Percentiles rank a stretch among this genome's conserved stretches.
phyloP scores from a whole-genome alignment of 1,140 invertebrate species.

The Wasmannia auropunctata region DNA sequence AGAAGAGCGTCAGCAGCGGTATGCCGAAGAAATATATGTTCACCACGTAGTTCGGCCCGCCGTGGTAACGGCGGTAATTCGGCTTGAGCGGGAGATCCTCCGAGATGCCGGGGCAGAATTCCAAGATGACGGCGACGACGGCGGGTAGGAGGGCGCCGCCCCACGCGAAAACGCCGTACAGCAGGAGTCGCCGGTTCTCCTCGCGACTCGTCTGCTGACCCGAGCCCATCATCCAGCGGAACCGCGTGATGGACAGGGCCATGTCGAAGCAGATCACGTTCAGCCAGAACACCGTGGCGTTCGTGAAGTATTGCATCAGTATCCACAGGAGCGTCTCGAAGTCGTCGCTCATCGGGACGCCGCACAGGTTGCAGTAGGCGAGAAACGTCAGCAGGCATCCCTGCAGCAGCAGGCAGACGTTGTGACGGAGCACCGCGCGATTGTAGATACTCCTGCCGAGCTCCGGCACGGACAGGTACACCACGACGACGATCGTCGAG shows the following conservation, averaged over 20 bases:
- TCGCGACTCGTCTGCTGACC: constrained; percentile 41
- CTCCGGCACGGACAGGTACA: constrained; percentile 75
- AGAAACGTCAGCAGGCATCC: constrained; percentile 69
- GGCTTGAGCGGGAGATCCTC: constrained; percentile 73
- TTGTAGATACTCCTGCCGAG: constrained; percentile 76
- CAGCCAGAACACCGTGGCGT: constrained; percentile 78
- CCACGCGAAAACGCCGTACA: constrained; percentile 73
- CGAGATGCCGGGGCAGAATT: constrained; percentile 73
- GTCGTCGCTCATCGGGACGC: constrained; percentile 63
- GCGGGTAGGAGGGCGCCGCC: constrained; percentile 70
- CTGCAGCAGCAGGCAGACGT: constrained; percentile 74
- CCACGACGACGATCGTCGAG: constrained; percentile 73
- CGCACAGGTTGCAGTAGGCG: constrained; percentile 68
- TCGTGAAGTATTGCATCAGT: constrained; percentile 77
- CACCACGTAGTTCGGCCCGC: constrained; percentile 68
- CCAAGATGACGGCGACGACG: constrained; percentile 69
- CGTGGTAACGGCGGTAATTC: constrained; percentile 71
- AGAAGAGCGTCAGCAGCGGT: constrained; percentile 72
- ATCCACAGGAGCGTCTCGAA: constrained; percentile 73
- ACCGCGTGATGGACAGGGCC: constrained; percentile 76
- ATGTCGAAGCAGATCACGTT: constrained; percentile 80
- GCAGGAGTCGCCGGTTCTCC: constrained; percentile 68
- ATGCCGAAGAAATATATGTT: constrained; percentile 78
- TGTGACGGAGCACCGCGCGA: constrained; percentile 76
- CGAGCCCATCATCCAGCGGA: constrained; percentile 70